These are phyloP conservation scores for Agrilus cyanescens DNA, from an alignment of 2,888 invertebrate genomes.

Conservation along the genomic window DNA sequence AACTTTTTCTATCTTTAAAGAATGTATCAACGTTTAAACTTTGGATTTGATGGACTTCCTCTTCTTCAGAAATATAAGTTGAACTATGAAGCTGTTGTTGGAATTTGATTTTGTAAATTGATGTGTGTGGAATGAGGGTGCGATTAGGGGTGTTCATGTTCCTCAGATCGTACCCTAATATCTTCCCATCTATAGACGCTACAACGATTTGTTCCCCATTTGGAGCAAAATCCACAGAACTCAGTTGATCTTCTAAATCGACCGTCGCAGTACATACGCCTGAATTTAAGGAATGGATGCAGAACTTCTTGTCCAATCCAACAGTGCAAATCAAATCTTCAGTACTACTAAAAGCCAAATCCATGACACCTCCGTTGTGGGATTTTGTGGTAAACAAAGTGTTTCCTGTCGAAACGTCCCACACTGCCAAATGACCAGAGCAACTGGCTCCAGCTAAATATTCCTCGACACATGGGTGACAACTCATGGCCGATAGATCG, in stretches of 20 bases:
- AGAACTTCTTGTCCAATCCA: constrained; percentile 15
- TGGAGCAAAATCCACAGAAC: constrained; percentile 18
- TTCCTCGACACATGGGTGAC: constrained; percentile 13
- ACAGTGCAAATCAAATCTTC: constrained; percentile 15
- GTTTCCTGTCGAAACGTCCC: constrained; percentile 16
- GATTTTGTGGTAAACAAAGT: constrained; percentile 8
- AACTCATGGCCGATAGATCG: constrained; percentile 16
- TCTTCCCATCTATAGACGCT: constrained; percentile 18
- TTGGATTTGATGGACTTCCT: too few relatives aligned
- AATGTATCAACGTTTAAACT: too few relatives aligned
- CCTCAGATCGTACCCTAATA: constrained; percentile 19
- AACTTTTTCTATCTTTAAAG: too few relatives aligned
- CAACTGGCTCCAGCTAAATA: constrained; percentile 18
- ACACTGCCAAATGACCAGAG: constrained; percentile 19
- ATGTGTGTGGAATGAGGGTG: constrained; percentile 9
- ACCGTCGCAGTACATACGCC: constrained; percentile 12
- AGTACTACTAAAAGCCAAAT: constrained; percentile 13
- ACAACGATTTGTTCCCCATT: constrained; percentile 17
- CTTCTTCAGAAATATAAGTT: too few relatives aligned
- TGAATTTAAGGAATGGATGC: constrained; percentile 16
- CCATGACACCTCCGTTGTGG: constrained; percentile 11
- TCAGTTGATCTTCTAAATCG: constrained; percentile 12
- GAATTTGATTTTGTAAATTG: constrained; percentile 8
- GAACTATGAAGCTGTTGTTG: background rate
- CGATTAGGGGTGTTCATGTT: constrained; percentile 9